Evolutionary conservation across 2,888 invertebrate genomes (phyloP).

Genomic region (Protonemura montana): DNA sequence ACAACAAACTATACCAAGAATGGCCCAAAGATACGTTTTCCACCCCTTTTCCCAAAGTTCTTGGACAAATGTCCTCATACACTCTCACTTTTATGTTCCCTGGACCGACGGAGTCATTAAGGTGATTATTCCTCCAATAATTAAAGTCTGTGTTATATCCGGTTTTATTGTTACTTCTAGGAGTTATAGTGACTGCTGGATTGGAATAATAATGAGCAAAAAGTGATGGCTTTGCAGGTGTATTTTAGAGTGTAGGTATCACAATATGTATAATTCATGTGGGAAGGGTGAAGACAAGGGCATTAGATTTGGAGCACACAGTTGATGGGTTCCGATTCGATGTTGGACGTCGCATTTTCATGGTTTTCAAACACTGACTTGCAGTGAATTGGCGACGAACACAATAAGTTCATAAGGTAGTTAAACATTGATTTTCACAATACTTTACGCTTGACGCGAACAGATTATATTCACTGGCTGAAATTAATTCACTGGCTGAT

Average conservation of each 20-base stretch:
- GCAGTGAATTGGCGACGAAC: not conserved
- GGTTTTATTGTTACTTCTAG: not conserved
- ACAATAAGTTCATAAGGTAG: not conserved
- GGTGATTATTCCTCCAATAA: conserved; percentile 7
- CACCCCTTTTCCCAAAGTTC: not conserved
- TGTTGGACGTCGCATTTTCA: not conserved
- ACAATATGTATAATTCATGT: not conserved
- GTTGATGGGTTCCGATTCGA: not conserved
- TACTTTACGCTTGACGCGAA: no score
- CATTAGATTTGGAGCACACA: not conserved
- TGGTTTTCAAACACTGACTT: not conserved
- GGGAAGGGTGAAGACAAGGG: not conserved
- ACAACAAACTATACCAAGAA: not conserved
- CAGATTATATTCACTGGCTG: no score
- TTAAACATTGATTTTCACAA: no score
- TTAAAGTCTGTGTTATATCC: not conserved
- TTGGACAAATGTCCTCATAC: conserved; percentile 12
- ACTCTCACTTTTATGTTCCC: not conserved
- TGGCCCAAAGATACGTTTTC: not conserved
- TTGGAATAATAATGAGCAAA: conserved; percentile 12
- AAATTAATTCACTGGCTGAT: no score
- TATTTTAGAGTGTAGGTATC: not conserved
- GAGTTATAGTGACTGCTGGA: conserved; percentile 12
- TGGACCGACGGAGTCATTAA: conserved; percentile 12
- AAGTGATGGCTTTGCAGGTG: not conserved